Conservation (phyloP, 2,113 vertebrate genomes). For the Phylloscopus whistleri region DNA sequence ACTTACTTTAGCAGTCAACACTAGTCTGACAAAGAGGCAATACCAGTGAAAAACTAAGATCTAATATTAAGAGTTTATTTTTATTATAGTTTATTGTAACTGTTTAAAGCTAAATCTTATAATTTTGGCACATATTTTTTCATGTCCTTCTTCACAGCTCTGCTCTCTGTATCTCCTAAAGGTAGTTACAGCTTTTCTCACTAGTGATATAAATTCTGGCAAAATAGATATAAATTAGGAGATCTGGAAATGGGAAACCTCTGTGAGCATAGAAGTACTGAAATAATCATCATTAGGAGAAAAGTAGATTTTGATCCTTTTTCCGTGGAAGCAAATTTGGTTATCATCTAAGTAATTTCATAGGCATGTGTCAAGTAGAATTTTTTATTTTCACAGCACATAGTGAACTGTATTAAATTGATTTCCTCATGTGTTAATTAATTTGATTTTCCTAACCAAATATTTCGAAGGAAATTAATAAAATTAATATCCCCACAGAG, state of each 20-base stretch:
- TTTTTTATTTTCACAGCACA: neutral
- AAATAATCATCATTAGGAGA: neutral
- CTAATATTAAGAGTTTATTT: neutral
- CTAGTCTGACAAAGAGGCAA: neutral
- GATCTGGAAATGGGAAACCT: neutral
- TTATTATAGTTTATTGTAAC: neutral
- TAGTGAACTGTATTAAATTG: neutral
- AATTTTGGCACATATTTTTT: neutral
- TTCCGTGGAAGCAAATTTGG: neutral
- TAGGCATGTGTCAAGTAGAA: neutral
- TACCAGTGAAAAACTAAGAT: neutral
- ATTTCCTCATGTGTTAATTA: neutral
- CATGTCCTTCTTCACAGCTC: neutral
- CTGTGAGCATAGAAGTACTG: neutral
- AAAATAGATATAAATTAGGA: neutral
- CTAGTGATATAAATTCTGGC: neutral
- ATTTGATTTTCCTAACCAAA: constrained; percentile 4
- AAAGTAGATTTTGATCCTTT: neutral
- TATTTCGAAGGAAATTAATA: neutral
- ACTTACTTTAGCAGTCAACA: neutral
- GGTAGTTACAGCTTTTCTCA: neutral
- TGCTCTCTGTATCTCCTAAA: neutral
- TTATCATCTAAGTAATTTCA: neutral
- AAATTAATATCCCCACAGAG: neutral
- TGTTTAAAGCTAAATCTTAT: neutral